phyloP scores from a whole-genome alignment of 2,888 invertebrate species.

The Tetragonula carbonaria region DNA sequence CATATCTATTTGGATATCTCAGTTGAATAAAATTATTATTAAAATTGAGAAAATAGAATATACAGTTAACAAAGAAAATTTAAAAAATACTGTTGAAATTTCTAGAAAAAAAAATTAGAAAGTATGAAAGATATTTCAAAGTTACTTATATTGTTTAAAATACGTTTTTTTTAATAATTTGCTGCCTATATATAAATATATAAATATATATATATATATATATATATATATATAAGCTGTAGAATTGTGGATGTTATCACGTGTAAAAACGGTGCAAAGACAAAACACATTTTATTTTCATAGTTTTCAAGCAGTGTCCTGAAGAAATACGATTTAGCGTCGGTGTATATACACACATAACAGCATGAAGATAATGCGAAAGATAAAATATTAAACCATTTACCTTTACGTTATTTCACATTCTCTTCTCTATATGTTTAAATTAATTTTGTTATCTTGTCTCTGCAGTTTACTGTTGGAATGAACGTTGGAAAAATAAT shows the following conservation, averaged over 20 bases:
- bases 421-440: not conserved
- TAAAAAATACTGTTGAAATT: not conserved
- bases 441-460: constrained; percentile 8
- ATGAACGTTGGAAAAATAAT: constrained; percentile 5
- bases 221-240: not conserved
- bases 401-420: constrained; percentile 3
- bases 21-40: not conserved
- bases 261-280: not conserved
- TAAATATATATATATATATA: not conserved
- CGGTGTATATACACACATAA: not conserved
- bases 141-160: constrained; percentile 2
- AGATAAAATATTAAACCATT: constrained; percentile 15
- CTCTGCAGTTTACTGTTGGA: not conserved
- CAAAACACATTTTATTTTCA: constrained; percentile 2
- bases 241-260: not conserved
- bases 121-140: not conserved
- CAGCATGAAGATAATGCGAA: not conserved
- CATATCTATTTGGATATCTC: not conserved
- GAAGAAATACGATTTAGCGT: not conserved
- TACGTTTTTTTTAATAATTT: constrained; percentile 11
- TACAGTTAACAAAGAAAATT: not conserved
- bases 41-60: constrained; percentile 8
- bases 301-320: not conserved
- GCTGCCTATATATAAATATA: not conserved
- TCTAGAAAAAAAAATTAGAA: not conserved